These are phyloP conservation scores for Phaenicophaeus curvirostris DNA, from an alignment of 2,797 vertebrate species.

Conservation along the genomic window DNA sequence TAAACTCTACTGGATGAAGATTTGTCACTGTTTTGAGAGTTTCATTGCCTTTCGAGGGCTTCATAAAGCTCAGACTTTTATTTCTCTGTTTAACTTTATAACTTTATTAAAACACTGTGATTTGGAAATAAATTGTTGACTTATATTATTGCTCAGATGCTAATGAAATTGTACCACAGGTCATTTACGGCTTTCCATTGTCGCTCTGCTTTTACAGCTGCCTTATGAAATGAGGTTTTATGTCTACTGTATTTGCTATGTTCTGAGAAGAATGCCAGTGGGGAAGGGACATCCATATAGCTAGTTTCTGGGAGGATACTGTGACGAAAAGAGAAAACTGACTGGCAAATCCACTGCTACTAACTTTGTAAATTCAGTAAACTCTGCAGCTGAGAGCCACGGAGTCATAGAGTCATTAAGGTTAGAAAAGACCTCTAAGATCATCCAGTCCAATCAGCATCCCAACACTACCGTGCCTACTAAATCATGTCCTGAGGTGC, in stretches of 20 bases:
- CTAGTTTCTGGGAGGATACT: background rate
- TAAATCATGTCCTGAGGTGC: too few species aligned
- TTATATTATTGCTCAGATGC: constrained; percentile 15
- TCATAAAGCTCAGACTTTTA: constrained; percentile 27
- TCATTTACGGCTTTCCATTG: constrained; percentile 25
- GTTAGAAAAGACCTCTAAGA: too few species aligned
- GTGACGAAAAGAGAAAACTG: background rate
- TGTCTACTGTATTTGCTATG: background rate
- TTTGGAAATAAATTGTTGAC: constrained; percentile 9
- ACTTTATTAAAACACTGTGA: constrained; percentile 27
- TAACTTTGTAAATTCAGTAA: background rate
- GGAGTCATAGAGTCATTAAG: background rate
- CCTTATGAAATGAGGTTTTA: constrained; percentile 9
- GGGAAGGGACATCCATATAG: background rate
- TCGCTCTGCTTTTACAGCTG: constrained; percentile 15
- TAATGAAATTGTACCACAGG: constrained; percentile 38
- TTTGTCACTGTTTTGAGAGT: constrained; percentile 26
- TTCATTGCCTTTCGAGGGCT: constrained; percentile 49
- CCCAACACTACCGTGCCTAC: too few species aligned
- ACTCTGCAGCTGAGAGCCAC: background rate
- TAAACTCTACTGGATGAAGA: constrained; percentile 53
- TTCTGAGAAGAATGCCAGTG: background rate
- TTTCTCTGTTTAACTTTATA: constrained; percentile 47
- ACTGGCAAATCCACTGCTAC: background rate
- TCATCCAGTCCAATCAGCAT: too few species aligned